phyloP scores from a whole-genome alignment of 2,797 vertebrate species.

The Cottoperca gobio region DNA sequence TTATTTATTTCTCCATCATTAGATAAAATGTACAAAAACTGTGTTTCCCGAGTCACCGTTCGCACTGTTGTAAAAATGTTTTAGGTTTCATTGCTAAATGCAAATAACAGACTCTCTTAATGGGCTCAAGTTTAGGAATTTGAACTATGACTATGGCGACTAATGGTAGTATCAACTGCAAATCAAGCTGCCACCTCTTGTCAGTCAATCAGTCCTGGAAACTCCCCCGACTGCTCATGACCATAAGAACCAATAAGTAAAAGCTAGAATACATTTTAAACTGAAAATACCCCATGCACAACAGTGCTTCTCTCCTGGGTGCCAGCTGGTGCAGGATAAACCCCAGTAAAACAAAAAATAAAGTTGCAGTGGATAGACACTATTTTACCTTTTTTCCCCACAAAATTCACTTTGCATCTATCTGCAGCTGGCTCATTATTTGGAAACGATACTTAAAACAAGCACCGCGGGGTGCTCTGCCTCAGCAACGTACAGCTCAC shows the following conservation, averaged over 20 bases:
- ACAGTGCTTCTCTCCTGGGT: no score
- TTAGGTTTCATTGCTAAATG: not conserved
- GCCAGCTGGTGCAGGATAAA: no score
- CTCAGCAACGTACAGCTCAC: not conserved
- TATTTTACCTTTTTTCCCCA: no score
- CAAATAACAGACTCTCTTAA: not conserved
- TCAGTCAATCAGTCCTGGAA: not conserved
- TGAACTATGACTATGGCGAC: not conserved
- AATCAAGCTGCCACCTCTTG: not conserved
- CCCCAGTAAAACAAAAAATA: no score
- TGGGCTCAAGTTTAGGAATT: not conserved
- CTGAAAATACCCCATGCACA: no score
- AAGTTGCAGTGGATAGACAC: no score
- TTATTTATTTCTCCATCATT: not conserved
- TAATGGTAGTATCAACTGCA: not conserved
- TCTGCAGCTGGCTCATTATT: conserved; percentile 10
- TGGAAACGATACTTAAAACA: not conserved
- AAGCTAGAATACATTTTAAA: not conserved
- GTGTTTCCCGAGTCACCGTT: not conserved
- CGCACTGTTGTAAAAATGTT: not conserved
- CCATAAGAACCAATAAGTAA: not conserved
- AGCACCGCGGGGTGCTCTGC: not conserved
- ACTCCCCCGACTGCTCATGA: not conserved
- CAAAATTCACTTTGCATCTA: not conserved
- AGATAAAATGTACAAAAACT: not conserved